These are phyloP conservation scores for Hippocampus mohnikei DNA, from an alignment of 2,113 vertebrate species.

Conservation along the genomic window DNA sequence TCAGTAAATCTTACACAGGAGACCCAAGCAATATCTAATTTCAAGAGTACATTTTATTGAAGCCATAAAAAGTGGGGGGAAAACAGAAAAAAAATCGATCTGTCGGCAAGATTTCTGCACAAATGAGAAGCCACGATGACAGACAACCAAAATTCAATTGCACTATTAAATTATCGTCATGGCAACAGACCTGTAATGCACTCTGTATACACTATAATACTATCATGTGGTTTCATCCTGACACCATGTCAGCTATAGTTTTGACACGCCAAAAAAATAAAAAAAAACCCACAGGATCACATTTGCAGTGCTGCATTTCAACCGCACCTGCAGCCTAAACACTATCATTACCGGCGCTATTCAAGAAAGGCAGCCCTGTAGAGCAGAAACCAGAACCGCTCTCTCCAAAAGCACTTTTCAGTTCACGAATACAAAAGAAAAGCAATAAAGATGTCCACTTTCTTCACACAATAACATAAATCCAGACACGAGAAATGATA, in stretches of 20 bases:
- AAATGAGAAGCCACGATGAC: background rate
- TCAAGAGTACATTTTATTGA: background rate
- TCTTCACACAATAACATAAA: background rate
- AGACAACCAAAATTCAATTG: background rate
- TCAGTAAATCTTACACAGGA: too few species aligned
- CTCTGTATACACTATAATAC: background rate
- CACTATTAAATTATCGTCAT: background rate
- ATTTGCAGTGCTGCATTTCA: constrained; percentile 2
- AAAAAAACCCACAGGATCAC: background rate
- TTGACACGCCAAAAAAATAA: background rate
- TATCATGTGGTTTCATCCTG: background rate
- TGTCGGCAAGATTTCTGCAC: background rate
- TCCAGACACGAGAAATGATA: background rate
- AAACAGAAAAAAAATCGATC: background rate
- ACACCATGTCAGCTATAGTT: background rate
- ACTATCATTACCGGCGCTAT: constrained; percentile 31
- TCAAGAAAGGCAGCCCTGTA: constrained; percentile 6
- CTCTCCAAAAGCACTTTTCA: background rate
- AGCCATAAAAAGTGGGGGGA: background rate
- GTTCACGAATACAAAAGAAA: background rate
- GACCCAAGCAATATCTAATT: background rate
- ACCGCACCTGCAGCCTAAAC: constrained; percentile 25
- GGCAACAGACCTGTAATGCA: background rate
- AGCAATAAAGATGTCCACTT: background rate
- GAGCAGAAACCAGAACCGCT: background rate